Percentiles rank a stretch among this genome's conserved stretches.
Evolutionary conservation across 1,140 invertebrate species (phyloP).

Genomic region (Aphaenogaster floridana): DNA sequence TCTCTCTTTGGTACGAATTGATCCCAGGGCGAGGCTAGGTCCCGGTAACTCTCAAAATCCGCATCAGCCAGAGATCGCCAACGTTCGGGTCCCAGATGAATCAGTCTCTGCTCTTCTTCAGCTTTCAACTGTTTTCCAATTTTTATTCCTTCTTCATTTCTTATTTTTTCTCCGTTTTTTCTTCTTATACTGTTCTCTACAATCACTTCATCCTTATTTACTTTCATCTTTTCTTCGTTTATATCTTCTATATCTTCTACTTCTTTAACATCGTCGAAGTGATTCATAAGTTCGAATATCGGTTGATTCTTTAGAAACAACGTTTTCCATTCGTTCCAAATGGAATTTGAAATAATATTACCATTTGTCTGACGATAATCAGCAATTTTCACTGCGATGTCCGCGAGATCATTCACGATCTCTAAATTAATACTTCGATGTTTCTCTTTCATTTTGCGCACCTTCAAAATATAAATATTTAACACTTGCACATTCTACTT

Average conservation of each 20-base stretch:
- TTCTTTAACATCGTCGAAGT: conserved; percentile 10
- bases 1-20: conserved; percentile 76
- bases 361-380: conserved; percentile 85
- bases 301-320: conserved; percentile 87
- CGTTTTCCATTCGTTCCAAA: conserved; percentile 87
- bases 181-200: not conserved
- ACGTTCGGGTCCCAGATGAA: conserved; percentile 70
- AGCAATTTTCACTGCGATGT: conserved; percentile 86
- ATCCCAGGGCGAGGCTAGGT: conserved; percentile 80
- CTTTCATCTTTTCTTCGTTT: conserved; percentile 39
- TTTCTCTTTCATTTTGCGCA: conserved; percentile 82
- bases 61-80: conserved; percentile 78
- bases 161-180: not conserved
- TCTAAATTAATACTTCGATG: conserved; percentile 86
- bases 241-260: not conserved
- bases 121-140: not conserved
- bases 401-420: conserved; percentile 86
- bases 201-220: not conserved
- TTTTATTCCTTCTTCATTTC: not conserved
- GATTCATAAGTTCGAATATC: conserved; percentile 85
- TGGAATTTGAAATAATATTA: conserved; percentile 82
- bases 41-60: conserved; percentile 83
- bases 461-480: conserved; percentile 32
- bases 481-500: not conserved
- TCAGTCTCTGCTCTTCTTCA: not conserved